Evolutionary conservation across 2,797 vertebrate species (phyloP), one percentile per base, ranked within the genome.

Genomic region (Scolopax bukidnonensis): DNA sequence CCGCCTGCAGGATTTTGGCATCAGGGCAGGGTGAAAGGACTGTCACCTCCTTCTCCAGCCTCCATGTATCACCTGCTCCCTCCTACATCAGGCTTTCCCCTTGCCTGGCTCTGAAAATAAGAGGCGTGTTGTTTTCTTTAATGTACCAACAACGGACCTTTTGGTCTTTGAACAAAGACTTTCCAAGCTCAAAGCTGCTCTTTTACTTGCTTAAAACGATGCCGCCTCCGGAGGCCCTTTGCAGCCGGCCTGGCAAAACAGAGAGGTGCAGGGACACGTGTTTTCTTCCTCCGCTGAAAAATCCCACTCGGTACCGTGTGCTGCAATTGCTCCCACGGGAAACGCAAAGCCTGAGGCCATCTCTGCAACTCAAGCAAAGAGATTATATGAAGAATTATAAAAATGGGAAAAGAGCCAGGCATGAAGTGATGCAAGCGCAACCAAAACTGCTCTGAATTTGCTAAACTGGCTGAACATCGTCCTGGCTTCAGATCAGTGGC

Each of bases 201-300:
- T 70, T 87, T 28, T 30, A 16, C 30, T 76, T 67, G 40, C 36
- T 60, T 61, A 41, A 16, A 61, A 45, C 7, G 53, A 32, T 68
- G 43, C 68, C 61, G 16, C 54, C 69, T 80, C 50, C 40, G 76
- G 60, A 40, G 47, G 17, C 30, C 36, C 19, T 5, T 24, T 64
- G 16, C 78, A 71, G 54, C 36, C 56, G 65, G 50, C 51, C 48
- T 32, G 45, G 64, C 32, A 76, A 56, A 68, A 41, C 7, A 5
- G 28, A 76, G 32, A 59, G 50, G 60, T 33, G 36, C 50, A 60
- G 21, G 38, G 45, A 64, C 32, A 50, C 0, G 0, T 24, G 23
- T 73, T 54, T 61, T 36, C 27, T 86, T 50, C 48, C 53, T 73
- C 21, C 48, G 21, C 28, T 89, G 59, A 76, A 59, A 59, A 87